These are phyloP conservation scores for Austrofundulus limnaeus DNA, from an alignment of 2,113 vertebrate genomes.

Conservation along the genomic window DNA sequence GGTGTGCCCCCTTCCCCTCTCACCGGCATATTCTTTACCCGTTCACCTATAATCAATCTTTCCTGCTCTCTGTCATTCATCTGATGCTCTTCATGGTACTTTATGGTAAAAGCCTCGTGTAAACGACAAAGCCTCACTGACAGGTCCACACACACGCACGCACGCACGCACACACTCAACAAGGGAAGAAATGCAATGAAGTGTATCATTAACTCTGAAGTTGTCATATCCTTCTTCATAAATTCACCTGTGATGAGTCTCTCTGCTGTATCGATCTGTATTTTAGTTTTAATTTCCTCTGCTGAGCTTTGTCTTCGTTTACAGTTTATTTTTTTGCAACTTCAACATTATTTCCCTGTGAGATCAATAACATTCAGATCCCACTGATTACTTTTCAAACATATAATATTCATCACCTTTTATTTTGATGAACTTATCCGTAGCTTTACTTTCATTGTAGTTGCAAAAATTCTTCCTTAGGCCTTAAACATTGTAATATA, in stretches of 20 bases:
- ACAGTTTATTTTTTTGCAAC: background rate
- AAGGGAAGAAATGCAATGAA: background rate
- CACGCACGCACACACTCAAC: background rate
- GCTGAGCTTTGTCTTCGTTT: background rate
- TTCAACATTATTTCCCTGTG: slow-evolving; percentile 13
- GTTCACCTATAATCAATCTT: slow-evolving; percentile 60
- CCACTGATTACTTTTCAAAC: too few relatives aligned
- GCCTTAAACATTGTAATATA: too few relatives aligned
- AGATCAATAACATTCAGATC: background rate
- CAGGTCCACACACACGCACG: slow-evolving; percentile 11
- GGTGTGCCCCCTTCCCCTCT: background rate
- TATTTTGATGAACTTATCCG: too few relatives aligned
- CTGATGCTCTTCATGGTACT: slow-evolving; percentile 53
- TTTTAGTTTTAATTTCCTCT: slow-evolving; percentile 33
- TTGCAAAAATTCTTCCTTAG: too few relatives aligned
- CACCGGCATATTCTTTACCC: slow-evolving; percentile 2
- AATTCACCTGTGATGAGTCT: slow-evolving; percentile 18
- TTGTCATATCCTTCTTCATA: slow-evolving; percentile 23
- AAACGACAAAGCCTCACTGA: slow-evolving; percentile 43
- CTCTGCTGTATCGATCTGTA: slow-evolving; percentile 21
- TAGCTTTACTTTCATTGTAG: too few relatives aligned
- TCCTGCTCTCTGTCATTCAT: slow-evolving; percentile 55
- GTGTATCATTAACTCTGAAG: slow-evolving; percentile 29
- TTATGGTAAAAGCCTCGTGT: slow-evolving; percentile 52
- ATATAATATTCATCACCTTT: background rate